Evolutionary conservation across 1,140 invertebrate species (phyloP), one percentile per base, ranked within the genome.

Genomic region (Penaeus vannamei): DNA sequence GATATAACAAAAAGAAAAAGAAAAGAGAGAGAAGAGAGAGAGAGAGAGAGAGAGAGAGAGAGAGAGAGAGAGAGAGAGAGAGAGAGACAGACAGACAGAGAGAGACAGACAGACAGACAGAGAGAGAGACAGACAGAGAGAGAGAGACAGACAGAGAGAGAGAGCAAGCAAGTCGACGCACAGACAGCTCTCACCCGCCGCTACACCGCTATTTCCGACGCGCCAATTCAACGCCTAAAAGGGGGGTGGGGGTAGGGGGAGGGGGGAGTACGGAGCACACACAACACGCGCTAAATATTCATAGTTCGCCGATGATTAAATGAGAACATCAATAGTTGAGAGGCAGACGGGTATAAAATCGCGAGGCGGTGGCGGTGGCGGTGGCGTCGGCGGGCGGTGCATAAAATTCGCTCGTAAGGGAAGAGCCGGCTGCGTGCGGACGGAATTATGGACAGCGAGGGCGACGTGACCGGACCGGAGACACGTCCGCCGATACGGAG

Each of bases 101-200:
- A 77, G 46, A 77, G 32, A 22, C n/a, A n/a, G 32, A 32, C n/a
- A 77, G 20, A 46, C 4, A 80, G 77, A 46, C 12, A 77, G 76
- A 77, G 76, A 77, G 76, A 77, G 76, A 77, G 76, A 77, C 23
- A 77, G 76, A 77, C 23, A 77, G 76, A 77, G 76, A 77, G 76
- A 77, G 76, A 77, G 76, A 77, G 76, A 77, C 23, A 77, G 76
- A 77, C 23, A 77, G 76, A 77, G 76, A 77, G 76, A 77, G 76
- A 77, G 76, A 77, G 76, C n/a, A 26, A 79, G 76, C 23, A 26
- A 42, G n/a, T 42, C n/a, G 53, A 79, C 76, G 7, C 8, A 26
- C n/a, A 29, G 23, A 79, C 5, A 46, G n/a, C 26, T 79, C 76
- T 19, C 42, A 3, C 42, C 29, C 29, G n/a, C n/a, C 29, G 76